These are phyloP conservation scores for Melanostoma mellinum DNA, from an alignment of 2,888 invertebrate genomes.

Conservation along the genomic window DNA sequence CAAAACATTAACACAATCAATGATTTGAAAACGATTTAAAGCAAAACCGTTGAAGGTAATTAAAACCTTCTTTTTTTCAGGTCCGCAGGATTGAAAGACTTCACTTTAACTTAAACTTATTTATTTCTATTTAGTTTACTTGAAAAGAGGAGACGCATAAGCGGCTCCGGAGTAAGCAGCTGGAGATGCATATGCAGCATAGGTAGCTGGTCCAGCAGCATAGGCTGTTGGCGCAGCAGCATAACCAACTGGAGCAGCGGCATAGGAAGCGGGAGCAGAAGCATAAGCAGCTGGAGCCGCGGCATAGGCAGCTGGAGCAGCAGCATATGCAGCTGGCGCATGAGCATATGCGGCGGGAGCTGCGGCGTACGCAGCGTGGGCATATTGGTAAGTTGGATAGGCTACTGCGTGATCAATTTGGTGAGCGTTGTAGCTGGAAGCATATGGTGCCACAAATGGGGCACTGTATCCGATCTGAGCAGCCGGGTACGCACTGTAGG, in stretches of 20 bases:
- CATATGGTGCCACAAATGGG: conserved; percentile 56
- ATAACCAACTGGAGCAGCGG: conserved; percentile 24
- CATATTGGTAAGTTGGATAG: conserved; percentile 53
- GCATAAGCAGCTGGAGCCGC: conserved; percentile 39
- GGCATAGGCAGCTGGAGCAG: conserved; percentile 43
- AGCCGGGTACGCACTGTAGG: conserved; percentile 36
- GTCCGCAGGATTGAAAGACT: too few species aligned
- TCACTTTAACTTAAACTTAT: not conserved
- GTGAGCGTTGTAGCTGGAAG: conserved; percentile 60
- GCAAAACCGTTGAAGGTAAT: too few species aligned
- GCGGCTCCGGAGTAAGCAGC: conserved; percentile 12
- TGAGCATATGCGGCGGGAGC: conserved; percentile 48
- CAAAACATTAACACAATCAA: too few species aligned
- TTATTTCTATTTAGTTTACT: conserved; percentile 28
- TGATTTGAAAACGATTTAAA: too few species aligned
- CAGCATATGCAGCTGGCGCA: conserved; percentile 43
- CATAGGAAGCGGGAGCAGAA: conserved; percentile 1
- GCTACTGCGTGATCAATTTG: conserved; percentile 63
- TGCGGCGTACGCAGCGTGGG: conserved; percentile 39
- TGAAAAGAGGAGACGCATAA: conserved; percentile 21
- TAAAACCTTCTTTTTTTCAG: too few species aligned
- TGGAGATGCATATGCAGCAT: conserved; percentile 38
- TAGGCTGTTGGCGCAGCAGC: conserved; percentile 10
- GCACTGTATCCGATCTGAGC: conserved; percentile 58
- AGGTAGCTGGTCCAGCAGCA: conserved; percentile 4